Evolutionary conservation across 1,140 invertebrate species (phyloP).

Genomic region (Batillaria attramentaria): DNA sequence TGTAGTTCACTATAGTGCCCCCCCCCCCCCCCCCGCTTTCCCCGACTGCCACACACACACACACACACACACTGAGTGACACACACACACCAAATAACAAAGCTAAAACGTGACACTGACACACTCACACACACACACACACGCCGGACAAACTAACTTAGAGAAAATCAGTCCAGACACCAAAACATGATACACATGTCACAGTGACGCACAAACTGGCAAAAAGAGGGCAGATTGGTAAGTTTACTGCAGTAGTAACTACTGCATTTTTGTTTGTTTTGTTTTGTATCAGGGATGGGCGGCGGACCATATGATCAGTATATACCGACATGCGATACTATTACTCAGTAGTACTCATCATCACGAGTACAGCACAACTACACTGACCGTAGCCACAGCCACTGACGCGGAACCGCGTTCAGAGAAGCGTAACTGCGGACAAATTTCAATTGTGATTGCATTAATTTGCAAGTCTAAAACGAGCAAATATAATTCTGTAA

Average conservation of each 20-base stretch:
- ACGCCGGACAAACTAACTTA: neutral
- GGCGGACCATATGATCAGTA: too few relatives aligned
- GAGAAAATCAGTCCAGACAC: neutral
- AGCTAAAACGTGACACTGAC: neutral
- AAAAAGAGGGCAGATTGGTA: neutral
- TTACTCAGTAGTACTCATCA: too few relatives aligned
- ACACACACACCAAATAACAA: neutral
- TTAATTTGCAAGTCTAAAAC: too few relatives aligned
- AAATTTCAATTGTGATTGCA: too few relatives aligned
- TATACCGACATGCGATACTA: too few relatives aligned
- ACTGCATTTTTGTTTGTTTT: neutral
- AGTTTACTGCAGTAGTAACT: neutral
- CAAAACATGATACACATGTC: neutral
- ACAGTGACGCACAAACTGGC: neutral
- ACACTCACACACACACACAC: slow-evolving; percentile 15
- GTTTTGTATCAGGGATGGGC: neutral
- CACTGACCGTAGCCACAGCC: too few relatives aligned
- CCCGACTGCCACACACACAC: neutral
- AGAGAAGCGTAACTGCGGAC: too few relatives aligned
- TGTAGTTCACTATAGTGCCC: too few relatives aligned
- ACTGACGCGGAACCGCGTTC: too few relatives aligned
- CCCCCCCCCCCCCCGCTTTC: too few relatives aligned
- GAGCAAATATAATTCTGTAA: too few relatives aligned
- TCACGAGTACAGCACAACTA: too few relatives aligned
- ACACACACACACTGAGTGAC: slow-evolving; percentile 1